Percentiles rank a stretch among this genome's conserved stretches.
phyloP scores from a whole-genome alignment of 2,888 invertebrate genomes.

The Meiosimyza decipiens region DNA sequence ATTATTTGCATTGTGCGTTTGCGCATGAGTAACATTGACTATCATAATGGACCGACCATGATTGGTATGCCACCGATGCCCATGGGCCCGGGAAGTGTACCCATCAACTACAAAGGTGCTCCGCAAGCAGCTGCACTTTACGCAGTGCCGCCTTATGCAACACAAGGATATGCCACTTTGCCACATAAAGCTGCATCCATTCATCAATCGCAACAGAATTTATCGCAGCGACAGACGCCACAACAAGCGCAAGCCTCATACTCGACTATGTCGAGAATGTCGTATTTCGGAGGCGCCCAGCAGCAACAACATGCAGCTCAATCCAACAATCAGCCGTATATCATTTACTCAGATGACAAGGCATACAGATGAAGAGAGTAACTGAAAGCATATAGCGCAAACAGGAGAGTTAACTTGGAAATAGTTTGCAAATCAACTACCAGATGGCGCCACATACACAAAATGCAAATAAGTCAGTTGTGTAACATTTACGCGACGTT shows the following conservation, averaged over 20 bases:
- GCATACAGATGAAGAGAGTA: constrained; percentile 62
- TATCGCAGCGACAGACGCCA: constrained; percentile 55
- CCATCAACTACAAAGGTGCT: constrained; percentile 68
- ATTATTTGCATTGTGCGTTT: constrained; percentile 88
- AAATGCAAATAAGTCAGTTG: constrained; percentile 57
- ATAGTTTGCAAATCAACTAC: background rate
- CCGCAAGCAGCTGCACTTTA: constrained; percentile 69
- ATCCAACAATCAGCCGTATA: constrained; percentile 61
- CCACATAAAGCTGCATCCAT: constrained; percentile 72
- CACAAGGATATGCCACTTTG: constrained; percentile 72
- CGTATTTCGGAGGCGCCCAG: constrained; percentile 69
- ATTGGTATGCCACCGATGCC: constrained; percentile 69
- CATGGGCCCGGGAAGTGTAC: constrained; percentile 71
- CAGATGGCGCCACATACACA: constrained; percentile 34
- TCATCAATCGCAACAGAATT: constrained; percentile 63
- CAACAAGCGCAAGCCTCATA: constrained; percentile 65
- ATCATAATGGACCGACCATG: constrained; percentile 76
- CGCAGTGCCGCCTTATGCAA: constrained; percentile 73
- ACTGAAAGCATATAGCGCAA: constrained; percentile 5
- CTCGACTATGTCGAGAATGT: constrained; percentile 73
- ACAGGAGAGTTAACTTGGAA: background rate
- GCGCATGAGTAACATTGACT: constrained; percentile 76
- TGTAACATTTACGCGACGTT: constrained; percentile 61
- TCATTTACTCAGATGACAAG: constrained; percentile 67
- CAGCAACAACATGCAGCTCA: constrained; percentile 57